A percentile compares a stretch with the other conserved stretches of the same genome.
Conservation (phyloP, 2,888 invertebrate genomes). For the Trichogramma evanescens region DNA sequence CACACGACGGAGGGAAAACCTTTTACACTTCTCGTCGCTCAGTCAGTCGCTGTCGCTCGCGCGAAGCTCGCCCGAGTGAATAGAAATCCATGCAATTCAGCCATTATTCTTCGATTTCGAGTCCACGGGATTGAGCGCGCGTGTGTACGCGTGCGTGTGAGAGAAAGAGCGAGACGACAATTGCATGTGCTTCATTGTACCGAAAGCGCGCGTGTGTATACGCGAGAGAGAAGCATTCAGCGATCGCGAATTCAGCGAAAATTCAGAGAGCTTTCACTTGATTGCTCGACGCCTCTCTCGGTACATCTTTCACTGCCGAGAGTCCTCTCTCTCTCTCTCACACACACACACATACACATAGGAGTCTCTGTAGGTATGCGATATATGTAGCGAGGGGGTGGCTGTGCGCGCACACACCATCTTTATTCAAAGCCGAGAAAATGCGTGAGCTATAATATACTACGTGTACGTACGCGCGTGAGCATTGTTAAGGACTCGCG, state of each 20-base stretch:
- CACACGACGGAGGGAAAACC: neutral
- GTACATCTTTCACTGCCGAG: neutral
- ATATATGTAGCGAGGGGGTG: neutral
- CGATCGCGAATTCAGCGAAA: conserved; percentile 14
- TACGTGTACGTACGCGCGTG: neutral
- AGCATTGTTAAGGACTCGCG: conserved; percentile 1
- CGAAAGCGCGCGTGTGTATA: neutral
- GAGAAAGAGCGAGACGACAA: neutral
- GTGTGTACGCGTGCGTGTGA: no score
- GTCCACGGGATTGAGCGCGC: conserved; percentile 31
- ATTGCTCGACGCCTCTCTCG: conserved; percentile 5
- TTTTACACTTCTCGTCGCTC: no score
- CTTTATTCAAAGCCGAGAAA: conserved; percentile 1
- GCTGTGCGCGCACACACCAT: neutral
- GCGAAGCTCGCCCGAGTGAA: conserved; percentile 28
- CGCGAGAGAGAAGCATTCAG: neutral
- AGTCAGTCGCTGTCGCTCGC: neutral
- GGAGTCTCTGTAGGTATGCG: neutral
- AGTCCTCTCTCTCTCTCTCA: neutral
- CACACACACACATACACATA: neutral
- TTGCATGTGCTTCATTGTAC: conserved; percentile 3
- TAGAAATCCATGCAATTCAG: conserved; percentile 41
- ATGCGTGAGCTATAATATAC: neutral
- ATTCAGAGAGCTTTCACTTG: conserved; percentile 8
- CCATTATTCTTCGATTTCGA: conserved; percentile 42